Evolutionary conservation across 2,888 invertebrate genomes (phyloP).

Genomic region (Xanthia togata): DNA sequence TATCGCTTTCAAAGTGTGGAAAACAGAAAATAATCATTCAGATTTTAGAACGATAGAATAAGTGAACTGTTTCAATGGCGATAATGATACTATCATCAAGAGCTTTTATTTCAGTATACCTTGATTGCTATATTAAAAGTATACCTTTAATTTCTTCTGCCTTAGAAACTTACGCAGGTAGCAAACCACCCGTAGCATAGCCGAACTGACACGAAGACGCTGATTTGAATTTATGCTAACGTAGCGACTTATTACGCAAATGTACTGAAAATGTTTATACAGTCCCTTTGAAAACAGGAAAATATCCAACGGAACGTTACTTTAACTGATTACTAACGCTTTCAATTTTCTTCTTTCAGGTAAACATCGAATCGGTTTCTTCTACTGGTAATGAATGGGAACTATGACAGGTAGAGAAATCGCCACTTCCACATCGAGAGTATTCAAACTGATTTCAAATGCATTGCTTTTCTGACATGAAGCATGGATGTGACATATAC

Average conservation of each 20-base stretch:
- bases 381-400: conserved; percentile 51
- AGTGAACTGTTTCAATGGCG: not conserved
- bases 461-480: conserved; percentile 28
- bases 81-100: not conserved
- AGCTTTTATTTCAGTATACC: not conserved
- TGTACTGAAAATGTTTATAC: conserved; percentile 67
- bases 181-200: conserved; percentile 43
- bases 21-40: conserved; percentile 31
- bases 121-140: not conserved
- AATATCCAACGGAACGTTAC: conserved; percentile 37
- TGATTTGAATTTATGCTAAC: conserved; percentile 77
- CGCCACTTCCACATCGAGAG: conserved; percentile 61
- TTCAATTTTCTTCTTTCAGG: conserved; percentile 71
- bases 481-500: conserved; percentile 29
- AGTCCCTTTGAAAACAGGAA: conserved; percentile 56
- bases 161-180: conserved; percentile 60
- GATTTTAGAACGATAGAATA: conserved; percentile 6
- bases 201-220: conserved; percentile 60
- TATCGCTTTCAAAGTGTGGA: conserved; percentile 47
- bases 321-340: conserved; percentile 48
- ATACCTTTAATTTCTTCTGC: conserved; percentile 12
- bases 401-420: conserved; percentile 59
- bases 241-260: conserved; percentile 71
- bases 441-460: conserved; percentile 46
- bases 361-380: conserved; percentile 64